A percentile compares a stretch with the other conserved stretches of the same genome.
phyloP scores from a whole-genome alignment of 2,888 invertebrate genomes.

The Belgica antarctica region DNA sequence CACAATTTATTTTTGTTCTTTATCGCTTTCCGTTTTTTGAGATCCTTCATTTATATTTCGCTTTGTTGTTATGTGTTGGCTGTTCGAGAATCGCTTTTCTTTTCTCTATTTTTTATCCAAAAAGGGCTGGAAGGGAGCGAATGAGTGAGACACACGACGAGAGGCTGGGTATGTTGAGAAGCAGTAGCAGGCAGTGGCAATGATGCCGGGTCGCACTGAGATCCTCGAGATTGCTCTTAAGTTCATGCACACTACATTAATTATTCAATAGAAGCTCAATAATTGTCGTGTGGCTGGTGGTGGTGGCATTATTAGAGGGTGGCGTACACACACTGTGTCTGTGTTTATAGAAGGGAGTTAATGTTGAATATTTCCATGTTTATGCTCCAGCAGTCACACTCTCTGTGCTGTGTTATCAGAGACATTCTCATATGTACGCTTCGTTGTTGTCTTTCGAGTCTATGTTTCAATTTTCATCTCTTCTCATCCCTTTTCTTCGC shows the following conservation, averaged over 20 bases:
- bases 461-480: slow-evolving; percentile 42
- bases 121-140: too few relatives aligned
- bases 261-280: slow-evolving; percentile 43
- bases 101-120: background rate
- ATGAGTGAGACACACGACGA: too few relatives aligned
- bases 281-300: slow-evolving; percentile 34
- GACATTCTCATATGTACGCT: slow-evolving; percentile 15
- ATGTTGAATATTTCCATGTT: background rate
- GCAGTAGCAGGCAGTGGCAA: background rate
- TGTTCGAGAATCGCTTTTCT: background rate
- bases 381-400: slow-evolving; percentile 18
- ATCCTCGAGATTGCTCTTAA: slow-evolving; percentile 24
- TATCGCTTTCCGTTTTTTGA: background rate
- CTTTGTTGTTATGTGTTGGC: background rate
- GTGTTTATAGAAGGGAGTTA: background rate
- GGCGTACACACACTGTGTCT: slow-evolving; percentile 19
- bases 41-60: background rate
- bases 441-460: slow-evolving; percentile 15
- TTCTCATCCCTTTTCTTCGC: slow-evolving; percentile 16
- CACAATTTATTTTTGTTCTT: background rate
- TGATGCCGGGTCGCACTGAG: background rate
- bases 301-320: slow-evolving; percentile 34
- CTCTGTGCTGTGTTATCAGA: slow-evolving; percentile 30
- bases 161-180: too few relatives aligned
- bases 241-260: slow-evolving; percentile 36